Evolutionary conservation across 2,888 invertebrate species (phyloP).

Genomic region (Eumerus sabulonum): DNA sequence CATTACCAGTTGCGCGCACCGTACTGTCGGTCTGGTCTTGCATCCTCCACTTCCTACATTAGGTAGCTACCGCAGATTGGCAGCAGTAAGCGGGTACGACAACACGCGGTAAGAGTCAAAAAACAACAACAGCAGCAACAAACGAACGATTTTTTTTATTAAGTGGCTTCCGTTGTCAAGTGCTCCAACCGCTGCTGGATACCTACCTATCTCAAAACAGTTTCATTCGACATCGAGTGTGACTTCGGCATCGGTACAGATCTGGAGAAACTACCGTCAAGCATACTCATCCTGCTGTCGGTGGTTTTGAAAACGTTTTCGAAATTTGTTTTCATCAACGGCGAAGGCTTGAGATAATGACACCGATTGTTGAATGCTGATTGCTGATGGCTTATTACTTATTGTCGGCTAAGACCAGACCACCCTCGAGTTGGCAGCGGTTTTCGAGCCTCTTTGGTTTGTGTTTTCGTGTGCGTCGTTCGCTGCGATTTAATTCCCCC

Average conservation of each 20-base stretch:
- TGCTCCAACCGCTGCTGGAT: constrained; percentile 31
- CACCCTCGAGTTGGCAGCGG: constrained; percentile 44
- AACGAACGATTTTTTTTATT: constrained; percentile 30
- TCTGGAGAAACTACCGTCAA: constrained; percentile 16
- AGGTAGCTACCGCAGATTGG: constrained; percentile 25
- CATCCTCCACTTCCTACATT: constrained; percentile 60
- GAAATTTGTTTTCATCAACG: constrained; percentile 48
- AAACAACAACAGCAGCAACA: constrained; percentile 12
- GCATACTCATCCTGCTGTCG: too few relatives aligned
- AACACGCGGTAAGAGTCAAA: constrained; percentile 52
- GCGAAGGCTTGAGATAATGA: constrained; percentile 49
- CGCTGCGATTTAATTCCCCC: constrained; percentile 27
- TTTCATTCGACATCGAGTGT: constrained; percentile 53
- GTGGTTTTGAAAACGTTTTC: constrained; percentile 14
- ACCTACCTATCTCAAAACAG: constrained; percentile 52
- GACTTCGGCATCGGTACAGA: background rate
- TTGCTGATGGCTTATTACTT: too few relatives aligned
- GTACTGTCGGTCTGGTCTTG: constrained; percentile 40
- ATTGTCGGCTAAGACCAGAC: constrained; percentile 51
- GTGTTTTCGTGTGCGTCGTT: constrained; percentile 26
- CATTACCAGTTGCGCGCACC: constrained; percentile 53
- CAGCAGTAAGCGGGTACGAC: constrained; percentile 49
- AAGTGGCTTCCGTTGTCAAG: constrained; percentile 68
- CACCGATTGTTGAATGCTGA: constrained; percentile 25
- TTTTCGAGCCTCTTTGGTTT: background rate